phyloP scores from a whole-genome alignment of 2,888 invertebrate species.

The Alloplasta piceator region DNA sequence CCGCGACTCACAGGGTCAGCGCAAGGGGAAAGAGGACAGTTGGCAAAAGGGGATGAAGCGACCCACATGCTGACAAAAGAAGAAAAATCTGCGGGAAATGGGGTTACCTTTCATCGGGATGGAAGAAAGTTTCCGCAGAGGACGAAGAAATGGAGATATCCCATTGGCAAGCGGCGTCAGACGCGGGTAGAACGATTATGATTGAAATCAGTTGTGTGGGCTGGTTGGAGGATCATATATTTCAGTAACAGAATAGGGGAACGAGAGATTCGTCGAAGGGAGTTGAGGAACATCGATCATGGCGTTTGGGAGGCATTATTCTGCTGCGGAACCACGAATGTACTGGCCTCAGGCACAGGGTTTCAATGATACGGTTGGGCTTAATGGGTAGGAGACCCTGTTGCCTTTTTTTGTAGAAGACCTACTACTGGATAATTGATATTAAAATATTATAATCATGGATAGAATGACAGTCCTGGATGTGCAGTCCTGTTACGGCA shows the following conservation, averaged over 20 bases:
- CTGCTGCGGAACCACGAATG: too few relatives aligned
- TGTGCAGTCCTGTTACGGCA: too few relatives aligned
- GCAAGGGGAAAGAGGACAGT: slow-evolving; percentile 22
- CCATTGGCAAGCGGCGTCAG: not conserved
- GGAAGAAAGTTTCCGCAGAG: not conserved
- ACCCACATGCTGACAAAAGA: slow-evolving; percentile 33
- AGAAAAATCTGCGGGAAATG: slow-evolving; percentile 11
- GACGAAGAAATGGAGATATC: not conserved
- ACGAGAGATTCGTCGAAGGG: too few relatives aligned
- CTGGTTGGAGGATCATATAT: not conserved
- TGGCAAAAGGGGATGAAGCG: not conserved
- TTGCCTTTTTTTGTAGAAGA: too few relatives aligned
- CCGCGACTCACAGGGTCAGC: slow-evolving; percentile 17
- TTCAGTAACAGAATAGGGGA: not conserved
- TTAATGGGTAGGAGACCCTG: too few relatives aligned
- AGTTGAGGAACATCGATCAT: too few relatives aligned
- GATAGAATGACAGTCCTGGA: too few relatives aligned
- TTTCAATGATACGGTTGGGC: too few relatives aligned
- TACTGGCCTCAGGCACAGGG: too few relatives aligned
- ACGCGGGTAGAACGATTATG: slow-evolving; percentile 11
- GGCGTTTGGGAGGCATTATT: too few relatives aligned
- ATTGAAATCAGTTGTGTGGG: not conserved
- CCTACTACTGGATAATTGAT: too few relatives aligned
- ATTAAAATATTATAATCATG: too few relatives aligned
- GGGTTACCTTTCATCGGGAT: not conserved